Percentiles rank a stretch among this genome's conserved stretches.
Evolutionary conservation across 1,140 invertebrate species (phyloP).

Genomic region (Bilobella aurantiaca): DNA sequence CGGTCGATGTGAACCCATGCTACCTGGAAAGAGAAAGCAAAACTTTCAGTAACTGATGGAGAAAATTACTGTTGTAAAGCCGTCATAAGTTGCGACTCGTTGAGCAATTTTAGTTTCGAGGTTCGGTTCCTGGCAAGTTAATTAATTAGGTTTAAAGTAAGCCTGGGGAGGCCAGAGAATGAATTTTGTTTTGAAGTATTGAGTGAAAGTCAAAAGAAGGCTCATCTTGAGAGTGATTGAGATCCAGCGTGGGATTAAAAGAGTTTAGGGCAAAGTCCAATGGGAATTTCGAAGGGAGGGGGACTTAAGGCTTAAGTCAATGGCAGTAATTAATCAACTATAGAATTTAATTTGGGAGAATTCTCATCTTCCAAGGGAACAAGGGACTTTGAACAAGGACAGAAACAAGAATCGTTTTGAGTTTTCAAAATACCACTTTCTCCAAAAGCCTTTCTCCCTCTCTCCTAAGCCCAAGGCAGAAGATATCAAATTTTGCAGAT

Average conservation of each 20-base stretch:
- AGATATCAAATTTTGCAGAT: too few species aligned
- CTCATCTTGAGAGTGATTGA: conserved; percentile 10
- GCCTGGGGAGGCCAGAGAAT: too few species aligned
- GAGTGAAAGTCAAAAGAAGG: background rate
- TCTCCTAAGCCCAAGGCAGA: too few species aligned
- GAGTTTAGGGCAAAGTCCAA: background rate
- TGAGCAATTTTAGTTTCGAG: too few species aligned
- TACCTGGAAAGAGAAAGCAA: conserved; percentile 51
- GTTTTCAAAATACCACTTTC: too few species aligned
- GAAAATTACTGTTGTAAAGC: too few species aligned
- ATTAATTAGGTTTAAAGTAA: too few species aligned
- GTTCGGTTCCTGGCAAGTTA: too few species aligned
- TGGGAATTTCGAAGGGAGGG: background rate
- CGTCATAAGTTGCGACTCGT: too few species aligned
- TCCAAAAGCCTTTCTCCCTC: background rate
- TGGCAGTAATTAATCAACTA: conserved; percentile 29
- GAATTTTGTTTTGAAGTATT: too few species aligned
- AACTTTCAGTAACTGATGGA: too few species aligned
- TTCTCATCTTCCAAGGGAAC: too few species aligned
- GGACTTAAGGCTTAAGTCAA: conserved; percentile 11
- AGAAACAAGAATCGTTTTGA: background rate
- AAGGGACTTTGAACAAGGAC: conserved; percentile 10
- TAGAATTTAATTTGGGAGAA: conserved; percentile 25
- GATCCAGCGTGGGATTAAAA: conserved; percentile 1
- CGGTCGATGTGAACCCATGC: conserved; percentile 88